Evolutionary conservation across 2,797 vertebrate species (phyloP), one percentile per base, ranked within the genome.

Genomic region (Molossus alvarezi): DNA sequence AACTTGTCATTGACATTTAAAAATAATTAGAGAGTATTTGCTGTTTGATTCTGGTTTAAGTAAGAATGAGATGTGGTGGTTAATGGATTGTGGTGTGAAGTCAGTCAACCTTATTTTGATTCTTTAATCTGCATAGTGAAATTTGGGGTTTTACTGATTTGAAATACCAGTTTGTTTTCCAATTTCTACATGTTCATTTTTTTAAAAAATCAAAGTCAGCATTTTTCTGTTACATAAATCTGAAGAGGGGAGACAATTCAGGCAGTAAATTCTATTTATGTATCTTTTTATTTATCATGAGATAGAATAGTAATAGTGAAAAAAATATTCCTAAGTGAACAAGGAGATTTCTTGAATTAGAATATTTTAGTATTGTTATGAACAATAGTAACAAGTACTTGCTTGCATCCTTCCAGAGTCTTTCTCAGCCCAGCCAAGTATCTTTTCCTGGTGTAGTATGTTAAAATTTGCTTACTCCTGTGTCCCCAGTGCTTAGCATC

Each of bases 21-120:
- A 45, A 45, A 27, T 41, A 69, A 76, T 33, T 69, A 80, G 13
- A 79, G 53, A 21, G 14, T 62, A 14, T 84, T 95, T 65, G 23
- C 85, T 65, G 9, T 90, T 95, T 55, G 41, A 95, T n/a, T 95
- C 76, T 58, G 58, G 37, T 67, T 90, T 96, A 84, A 92, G 18
- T 71, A 67, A 62, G 58, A 88, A 48, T 71, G 41, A 57, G 21
- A 53, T 81, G 5, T 48, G 12, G 45, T 55, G 8, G 18, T 67
- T 84, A 73, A 51, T 48, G 73, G 9, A 58, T 11, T 93, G 29
- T 45, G 17, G 27, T 33, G 25, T 75, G 33, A 65, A 58, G 29
- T 21, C 9, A 86, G 41, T 37, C 20, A 83, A 60, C 53, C 8
- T 1, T 62, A 23, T 58, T 91, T 95, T 48, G 92, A 4, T 4